phyloP scores from a whole-genome alignment of 2,797 vertebrate species.

The Zalophus californianus region DNA sequence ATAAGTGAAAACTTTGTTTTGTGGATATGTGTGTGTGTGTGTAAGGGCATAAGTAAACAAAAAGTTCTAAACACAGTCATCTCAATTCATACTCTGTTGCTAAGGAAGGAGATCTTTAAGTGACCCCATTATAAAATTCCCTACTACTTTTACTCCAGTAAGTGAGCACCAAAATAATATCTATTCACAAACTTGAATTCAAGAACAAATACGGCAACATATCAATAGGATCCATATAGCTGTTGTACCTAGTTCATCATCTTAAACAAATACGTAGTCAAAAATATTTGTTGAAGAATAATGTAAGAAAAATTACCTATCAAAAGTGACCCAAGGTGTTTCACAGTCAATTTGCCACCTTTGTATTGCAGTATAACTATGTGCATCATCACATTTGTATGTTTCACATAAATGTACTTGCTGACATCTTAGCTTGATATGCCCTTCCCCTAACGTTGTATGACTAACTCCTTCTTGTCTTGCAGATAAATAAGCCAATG shows the following conservation, averaged over 20 bases:
- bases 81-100: background rate
- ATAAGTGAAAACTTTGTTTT: constrained; percentile 21
- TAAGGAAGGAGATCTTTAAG: background rate
- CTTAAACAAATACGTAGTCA: background rate
- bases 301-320: background rate
- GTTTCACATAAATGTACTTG: background rate
- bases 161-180: background rate
- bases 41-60: background rate
- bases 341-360: background rate
- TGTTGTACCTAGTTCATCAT: background rate
- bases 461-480: background rate
- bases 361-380: background rate
- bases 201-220: background rate
- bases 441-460: background rate
- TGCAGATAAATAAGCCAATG: background rate
- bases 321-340: background rate
- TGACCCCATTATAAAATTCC: background rate
- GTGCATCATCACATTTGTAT: background rate
- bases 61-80: background rate
- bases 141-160: background rate
- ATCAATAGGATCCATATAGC: background rate
- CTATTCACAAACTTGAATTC: background rate
- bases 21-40: background rate
- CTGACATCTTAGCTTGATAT: background rate
- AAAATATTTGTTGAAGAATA: background rate